Conservation (phyloP, 2,113 vertebrate genomes). For the Phaetusa simplex region DNA sequence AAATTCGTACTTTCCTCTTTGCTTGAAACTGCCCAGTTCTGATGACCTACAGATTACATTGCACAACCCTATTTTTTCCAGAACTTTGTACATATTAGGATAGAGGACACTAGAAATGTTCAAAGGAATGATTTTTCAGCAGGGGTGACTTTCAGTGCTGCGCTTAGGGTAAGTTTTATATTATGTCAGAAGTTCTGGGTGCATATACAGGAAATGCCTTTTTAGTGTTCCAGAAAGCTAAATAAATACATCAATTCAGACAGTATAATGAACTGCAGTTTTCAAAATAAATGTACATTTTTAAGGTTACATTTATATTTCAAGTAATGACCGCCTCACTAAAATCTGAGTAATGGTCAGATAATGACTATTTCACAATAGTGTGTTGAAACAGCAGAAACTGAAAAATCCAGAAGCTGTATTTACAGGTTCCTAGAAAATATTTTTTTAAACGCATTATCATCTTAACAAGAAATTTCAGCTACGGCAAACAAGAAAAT, state of each 20-base stretch:
- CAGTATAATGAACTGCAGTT: not conserved
- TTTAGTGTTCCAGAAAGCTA: not conserved
- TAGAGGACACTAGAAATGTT: not conserved
- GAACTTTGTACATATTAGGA: not conserved
- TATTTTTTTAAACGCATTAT: not conserved
- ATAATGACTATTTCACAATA: not conserved
- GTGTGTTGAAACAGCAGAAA: not conserved
- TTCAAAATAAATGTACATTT: not conserved
- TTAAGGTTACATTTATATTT: not conserved
- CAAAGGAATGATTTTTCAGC: not conserved
- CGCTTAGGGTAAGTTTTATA: not conserved
- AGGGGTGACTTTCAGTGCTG: not conserved
- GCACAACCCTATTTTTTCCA: not conserved
- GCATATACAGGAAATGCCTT: not conserved
- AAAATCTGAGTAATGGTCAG: not conserved
- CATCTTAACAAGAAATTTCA: not conserved
- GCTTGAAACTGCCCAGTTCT: not conserved
- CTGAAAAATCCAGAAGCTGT: not conserved
- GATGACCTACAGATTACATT: not conserved
- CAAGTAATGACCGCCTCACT: not conserved
- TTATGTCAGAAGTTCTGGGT: not conserved
- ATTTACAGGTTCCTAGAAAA: not conserved
- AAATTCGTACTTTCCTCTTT: not conserved
- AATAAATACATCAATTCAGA: not conserved
- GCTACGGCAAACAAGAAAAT: not conserved